Evolutionary conservation across 2,113 vertebrate species (phyloP), one percentile per base, ranked within the genome.

Genomic region (Caretta caretta): DNA sequence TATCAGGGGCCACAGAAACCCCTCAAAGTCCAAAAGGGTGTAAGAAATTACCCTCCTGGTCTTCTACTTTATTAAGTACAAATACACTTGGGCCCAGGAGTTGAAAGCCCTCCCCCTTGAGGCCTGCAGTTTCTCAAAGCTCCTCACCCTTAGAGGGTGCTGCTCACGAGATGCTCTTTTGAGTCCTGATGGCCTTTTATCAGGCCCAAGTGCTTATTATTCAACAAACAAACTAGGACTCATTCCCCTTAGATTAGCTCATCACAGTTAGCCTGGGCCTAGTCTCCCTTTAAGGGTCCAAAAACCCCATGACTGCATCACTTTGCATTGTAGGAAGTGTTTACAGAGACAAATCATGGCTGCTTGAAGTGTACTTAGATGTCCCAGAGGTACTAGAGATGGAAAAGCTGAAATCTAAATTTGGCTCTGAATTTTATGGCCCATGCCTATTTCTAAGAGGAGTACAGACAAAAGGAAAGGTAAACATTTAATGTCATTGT

Each of bases 351-450:
- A 24, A 76, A 65, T 1, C 0, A 0, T 80, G 76, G 2, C 80
- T 93, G 42, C 42, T 49, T 0, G 0, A 87, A 83, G n/a, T 9
- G 8, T 17, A 29, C 6, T 90, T 9, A 0, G 35, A n/a, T 1
- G 1, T 20, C 80, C 19, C 50, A 85, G 48, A 92, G 49, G 46
- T 65, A 42, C 42, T n/a, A 29, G 59, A 76, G 20, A 81, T 0
- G 56, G 22, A 1, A 88, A 88, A 76, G 14, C n/a, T 25, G 79
- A 48, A 12, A 80, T 10, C 2, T 42, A 8, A 86, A 84, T 83
- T 88, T 90, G 46, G n/a, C 62, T 88, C 12, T 88, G 89, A 88
- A 48, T 42, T 50, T 53, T 56, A 2, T 84, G 65, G 59, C 2
- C 51, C 53, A 80, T 17, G 10, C 42, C 42, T 25, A 7, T 78